A percentile compares a stretch with the other conserved stretches of the same genome.
Conservation (phyloP, 2,888 invertebrate species). For the Folsomia candida region DNA sequence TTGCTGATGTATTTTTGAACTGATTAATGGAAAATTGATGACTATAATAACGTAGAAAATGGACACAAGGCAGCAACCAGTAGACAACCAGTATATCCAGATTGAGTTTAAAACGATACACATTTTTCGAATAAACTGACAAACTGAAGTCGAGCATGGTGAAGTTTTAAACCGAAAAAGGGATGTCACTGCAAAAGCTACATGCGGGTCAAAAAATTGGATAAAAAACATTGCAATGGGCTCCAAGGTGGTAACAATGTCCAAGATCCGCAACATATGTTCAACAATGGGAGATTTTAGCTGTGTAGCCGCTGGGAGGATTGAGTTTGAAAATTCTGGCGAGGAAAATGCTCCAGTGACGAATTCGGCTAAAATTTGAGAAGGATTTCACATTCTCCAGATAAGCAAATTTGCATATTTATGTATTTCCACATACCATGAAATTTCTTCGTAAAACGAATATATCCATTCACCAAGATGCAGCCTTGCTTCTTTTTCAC, state of each 20-base stretch:
- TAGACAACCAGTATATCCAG: not conserved
- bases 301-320: too few relatives aligned
- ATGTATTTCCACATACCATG: not conserved
- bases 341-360: too few relatives aligned
- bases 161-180: not conserved
- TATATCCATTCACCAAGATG: not conserved
- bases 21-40: not conserved
- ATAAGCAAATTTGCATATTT: not conserved
- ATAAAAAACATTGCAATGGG: too few relatives aligned
- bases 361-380: not conserved
- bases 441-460: not conserved
- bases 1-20: not conserved
- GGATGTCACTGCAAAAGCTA: too few relatives aligned
- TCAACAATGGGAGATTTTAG: not conserved
- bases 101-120: not conserved
- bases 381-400: not conserved
- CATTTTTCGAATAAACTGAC: not conserved
- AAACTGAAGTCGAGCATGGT: not conserved
- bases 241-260: not conserved
- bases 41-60: not conserved
- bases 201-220: too few relatives aligned
- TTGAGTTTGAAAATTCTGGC: too few relatives aligned
- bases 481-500: not conserved
- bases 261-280: not conserved
- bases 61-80: not conserved